Evolutionary conservation across 2,113 vertebrate genomes (phyloP).

Genomic region (Mastomys natalensis): DNA sequence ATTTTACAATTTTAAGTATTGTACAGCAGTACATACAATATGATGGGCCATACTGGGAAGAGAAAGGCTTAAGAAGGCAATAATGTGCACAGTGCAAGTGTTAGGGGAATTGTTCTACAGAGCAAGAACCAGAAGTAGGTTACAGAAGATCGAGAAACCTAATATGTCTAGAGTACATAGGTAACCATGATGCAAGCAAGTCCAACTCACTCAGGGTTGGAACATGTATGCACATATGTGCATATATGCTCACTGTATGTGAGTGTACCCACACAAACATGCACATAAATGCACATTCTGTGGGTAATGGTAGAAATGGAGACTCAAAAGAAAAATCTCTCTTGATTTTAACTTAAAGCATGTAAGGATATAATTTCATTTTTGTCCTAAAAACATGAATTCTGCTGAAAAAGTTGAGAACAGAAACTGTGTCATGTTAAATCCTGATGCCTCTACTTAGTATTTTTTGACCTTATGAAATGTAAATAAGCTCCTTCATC

Average conservation of each 20-base stretch:
- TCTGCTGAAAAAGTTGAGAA: not conserved
- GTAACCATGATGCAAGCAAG: not conserved
- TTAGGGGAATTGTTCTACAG: not conserved
- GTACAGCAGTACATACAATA: not conserved
- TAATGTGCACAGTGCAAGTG: not conserved
- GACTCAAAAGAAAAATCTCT: not conserved
- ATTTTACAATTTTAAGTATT: not conserved
- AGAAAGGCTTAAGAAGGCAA: not conserved
- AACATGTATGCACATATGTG: not conserved
- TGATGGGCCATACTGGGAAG: not conserved
- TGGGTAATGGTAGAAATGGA: not conserved
- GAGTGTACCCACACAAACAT: not conserved
- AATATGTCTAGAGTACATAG: not conserved
- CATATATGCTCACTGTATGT: not conserved
- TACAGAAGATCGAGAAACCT: not conserved
- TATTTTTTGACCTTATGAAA: not conserved
- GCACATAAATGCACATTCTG: not conserved
- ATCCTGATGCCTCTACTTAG: not conserved
- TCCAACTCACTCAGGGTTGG: not conserved
- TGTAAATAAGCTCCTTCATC: not conserved
- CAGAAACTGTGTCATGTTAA: not conserved
- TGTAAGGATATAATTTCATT: not conserved
- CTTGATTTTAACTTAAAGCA: not conserved
- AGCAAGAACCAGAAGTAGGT: not conserved
- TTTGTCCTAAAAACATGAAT: not conserved